These are phyloP conservation scores for Autographa pulchrina DNA, from an alignment of 2,888 invertebrate genomes.

Conservation along the genomic window DNA sequence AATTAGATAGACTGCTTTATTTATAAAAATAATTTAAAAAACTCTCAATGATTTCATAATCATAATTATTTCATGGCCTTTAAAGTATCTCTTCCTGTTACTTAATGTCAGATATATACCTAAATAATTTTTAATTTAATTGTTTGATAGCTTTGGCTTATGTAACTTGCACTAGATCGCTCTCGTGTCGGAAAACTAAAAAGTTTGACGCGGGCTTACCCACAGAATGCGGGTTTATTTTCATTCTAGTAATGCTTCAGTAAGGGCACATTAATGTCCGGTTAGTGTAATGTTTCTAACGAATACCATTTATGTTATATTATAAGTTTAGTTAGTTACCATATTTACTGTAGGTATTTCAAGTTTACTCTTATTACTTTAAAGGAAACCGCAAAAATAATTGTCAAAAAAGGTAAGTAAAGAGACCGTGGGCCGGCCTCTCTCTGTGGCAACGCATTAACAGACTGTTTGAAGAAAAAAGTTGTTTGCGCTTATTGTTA, in stretches of 20 bases:
- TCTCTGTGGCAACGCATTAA: constrained; percentile 57
- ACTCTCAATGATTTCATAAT: too few species aligned
- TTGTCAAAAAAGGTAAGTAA: constrained; percentile 50
- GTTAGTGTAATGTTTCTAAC: neutral
- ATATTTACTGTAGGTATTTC: constrained; percentile 13
- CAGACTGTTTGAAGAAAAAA: constrained; percentile 61
- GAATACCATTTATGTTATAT: neutral
- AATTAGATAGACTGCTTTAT: too few species aligned
- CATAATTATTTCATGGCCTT: too few species aligned
- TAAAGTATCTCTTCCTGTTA: neutral
- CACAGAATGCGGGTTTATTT: neutral
- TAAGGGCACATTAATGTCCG: too few species aligned
- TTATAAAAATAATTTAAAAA: too few species aligned
- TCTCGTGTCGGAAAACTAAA: constrained; percentile 5
- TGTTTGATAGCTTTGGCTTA: neutral
- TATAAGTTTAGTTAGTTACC: constrained; percentile 31
- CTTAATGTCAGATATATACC: neutral
- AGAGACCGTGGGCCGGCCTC: constrained; percentile 47
- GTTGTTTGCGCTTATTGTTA: constrained; percentile 67
- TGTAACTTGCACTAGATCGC: neutral
- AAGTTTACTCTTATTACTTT: constrained; percentile 5
- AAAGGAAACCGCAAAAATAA: constrained; percentile 37
- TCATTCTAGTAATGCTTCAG: neutral
- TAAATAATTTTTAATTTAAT: neutral
- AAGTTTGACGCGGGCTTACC: neutral